phyloP scores from a whole-genome alignment of 2,797 vertebrate genomes.

The Alouatta caraya region DNA sequence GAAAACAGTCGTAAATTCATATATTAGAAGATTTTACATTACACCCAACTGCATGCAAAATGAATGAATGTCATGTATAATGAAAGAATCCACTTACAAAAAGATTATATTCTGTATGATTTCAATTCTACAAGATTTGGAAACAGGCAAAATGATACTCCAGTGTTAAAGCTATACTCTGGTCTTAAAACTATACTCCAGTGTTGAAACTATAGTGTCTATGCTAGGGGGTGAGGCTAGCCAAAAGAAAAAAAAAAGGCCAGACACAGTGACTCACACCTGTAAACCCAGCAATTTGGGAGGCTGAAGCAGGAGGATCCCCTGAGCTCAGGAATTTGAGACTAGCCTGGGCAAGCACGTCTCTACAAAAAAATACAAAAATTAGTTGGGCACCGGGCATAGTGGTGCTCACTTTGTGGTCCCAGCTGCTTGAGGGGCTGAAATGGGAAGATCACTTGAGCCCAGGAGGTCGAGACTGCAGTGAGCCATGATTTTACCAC shows the following conservation, averaged over 20 bases:
- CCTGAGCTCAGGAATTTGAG: not conserved
- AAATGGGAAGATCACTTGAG: not conserved
- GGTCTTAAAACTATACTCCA: not conserved
- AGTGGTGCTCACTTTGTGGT: not conserved
- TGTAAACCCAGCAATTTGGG: not conserved
- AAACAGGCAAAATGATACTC: not conserved
- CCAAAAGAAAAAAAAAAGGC: not conserved
- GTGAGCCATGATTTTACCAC: not conserved
- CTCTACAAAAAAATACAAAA: not conserved
- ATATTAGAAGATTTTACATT: not conserved
- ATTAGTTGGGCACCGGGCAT: not conserved
- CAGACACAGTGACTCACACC: not conserved
- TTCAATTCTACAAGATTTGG: not conserved
- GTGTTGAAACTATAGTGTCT: not conserved
- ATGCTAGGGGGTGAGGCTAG: not conserved
- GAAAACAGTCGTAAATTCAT: not conserved
- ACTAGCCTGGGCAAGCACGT: not conserved
- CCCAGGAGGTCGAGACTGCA: not conserved
- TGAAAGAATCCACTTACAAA: not conserved
- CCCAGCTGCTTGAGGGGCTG: not conserved
- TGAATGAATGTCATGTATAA: too few species aligned
- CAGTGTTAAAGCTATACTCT: not conserved
- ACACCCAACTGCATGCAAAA: not conserved
- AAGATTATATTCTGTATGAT: not conserved
- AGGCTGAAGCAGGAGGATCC: not conserved